Evolutionary conservation across 2,113 vertebrate genomes (phyloP), one percentile per base, ranked within the genome.

Genomic region (Nerophis lumbriciformis): DNA sequence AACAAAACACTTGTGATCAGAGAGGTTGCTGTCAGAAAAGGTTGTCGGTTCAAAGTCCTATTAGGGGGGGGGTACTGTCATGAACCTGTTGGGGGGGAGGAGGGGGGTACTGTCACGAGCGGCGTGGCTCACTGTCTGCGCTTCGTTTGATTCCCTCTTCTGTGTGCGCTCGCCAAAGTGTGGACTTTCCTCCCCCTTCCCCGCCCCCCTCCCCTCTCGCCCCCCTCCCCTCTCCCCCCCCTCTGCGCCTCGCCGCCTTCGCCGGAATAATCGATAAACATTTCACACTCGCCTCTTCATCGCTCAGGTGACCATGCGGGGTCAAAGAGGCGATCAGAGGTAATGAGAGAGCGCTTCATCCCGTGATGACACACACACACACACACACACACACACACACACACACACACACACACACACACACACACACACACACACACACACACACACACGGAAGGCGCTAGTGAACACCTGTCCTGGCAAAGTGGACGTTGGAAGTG

Each of bases 181-280:
- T 44, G 9, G 7, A 21, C 2, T 10, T 10, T 13, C 45, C 19
- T 5, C 48, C 7, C 11, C 48, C 8, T 8, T 3, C 9, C n/a
- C n/a, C 48, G 4, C 8, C 5, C 9, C n/a, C 49, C 44, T 35
- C n/a, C 48, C 8, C 8, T 3, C 9, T 1, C n/a, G n/a, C n/a
- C 3, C 21, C 21, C 21, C 3, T 28, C n/a, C 54, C 8, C 8
- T 3, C 9, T 13, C 21, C n/a, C 54, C 8, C 8, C 5, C 6
- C n/a, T 51, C 48, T 35, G 37, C 21, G 4, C 9, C n/a, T 47
- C 48, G 19, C 36, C 21, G 4, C 60, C 37, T n/a, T 36, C 11
- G 5, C 6, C 10, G 70, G 79, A 79, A 78, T 81, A 83, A 85
- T 85, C 80, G 61, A 85, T 85, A 70, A 37, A 77, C 63, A 83